These are phyloP conservation scores for Octopus bimaculoides DNA, from an alignment of 1,140 invertebrate genomes.

Conservation along the genomic window DNA sequence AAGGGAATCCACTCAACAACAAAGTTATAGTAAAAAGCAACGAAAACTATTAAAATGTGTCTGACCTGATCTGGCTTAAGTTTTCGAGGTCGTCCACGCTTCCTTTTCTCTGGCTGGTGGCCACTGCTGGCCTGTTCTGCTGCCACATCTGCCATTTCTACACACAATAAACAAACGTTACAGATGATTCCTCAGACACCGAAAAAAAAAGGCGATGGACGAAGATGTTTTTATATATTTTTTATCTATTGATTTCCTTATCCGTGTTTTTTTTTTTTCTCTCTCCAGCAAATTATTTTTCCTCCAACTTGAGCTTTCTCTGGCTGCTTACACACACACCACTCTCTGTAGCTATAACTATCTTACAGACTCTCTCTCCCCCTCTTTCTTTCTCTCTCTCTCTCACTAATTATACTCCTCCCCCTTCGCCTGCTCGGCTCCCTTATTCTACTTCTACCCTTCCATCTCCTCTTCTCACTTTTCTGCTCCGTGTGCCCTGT, in stretches of 20 bases:
- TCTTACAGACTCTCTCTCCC: constrained; percentile 16
- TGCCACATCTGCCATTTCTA: neutral
- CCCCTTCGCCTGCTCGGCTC: neutral
- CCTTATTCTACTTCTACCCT: neutral
- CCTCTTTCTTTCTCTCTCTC: constrained; percentile 17
- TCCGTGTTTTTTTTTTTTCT: no score
- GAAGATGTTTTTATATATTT: neutral
- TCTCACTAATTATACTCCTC: constrained; percentile 8
- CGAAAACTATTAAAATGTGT: neutral
- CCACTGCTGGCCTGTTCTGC: neutral
- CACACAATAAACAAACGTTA: neutral
- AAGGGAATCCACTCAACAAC: no score
- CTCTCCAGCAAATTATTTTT: neutral
- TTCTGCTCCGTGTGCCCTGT: no score
- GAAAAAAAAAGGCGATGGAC: neutral
- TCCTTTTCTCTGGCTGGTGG: neutral
- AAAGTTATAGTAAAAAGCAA: no score
- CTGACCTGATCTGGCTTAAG: neutral
- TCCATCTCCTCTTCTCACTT: no score
- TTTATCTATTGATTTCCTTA: no score
- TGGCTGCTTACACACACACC: neutral
- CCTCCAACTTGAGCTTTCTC: constrained; percentile 6
- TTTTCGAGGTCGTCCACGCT: neutral
- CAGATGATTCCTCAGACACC: no score
- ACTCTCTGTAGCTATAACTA: constrained; percentile 17